phyloP scores from a whole-genome alignment of 2,113 vertebrate genomes.

The Castor canadensis region DNA sequence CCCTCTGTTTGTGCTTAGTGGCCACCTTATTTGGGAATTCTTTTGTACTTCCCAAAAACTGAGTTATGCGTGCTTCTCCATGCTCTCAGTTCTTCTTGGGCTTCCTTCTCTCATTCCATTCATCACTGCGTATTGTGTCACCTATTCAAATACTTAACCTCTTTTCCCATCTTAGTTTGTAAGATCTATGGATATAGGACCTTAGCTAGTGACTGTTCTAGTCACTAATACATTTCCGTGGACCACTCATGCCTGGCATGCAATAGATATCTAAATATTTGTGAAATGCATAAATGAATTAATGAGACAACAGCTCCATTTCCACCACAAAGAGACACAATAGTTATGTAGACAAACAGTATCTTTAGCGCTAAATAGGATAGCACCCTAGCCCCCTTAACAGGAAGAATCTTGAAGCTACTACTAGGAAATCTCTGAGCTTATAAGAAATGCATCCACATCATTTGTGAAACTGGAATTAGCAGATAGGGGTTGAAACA shows the following conservation, averaged over 20 bases:
- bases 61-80: not conserved
- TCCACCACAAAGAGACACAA: not conserved
- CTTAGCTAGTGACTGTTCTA: not conserved
- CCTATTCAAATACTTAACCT: not conserved
- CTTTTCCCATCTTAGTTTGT: not conserved
- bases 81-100: not conserved
- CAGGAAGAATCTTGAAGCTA: not conserved
- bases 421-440: not conserved
- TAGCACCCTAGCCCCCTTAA: not conserved
- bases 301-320: not conserved
- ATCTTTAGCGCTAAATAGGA: not conserved
- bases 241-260: not conserved
- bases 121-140: not conserved
- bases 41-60: not conserved
- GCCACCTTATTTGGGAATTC: not conserved
- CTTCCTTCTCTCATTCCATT: not conserved
- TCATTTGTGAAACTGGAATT: conserved; percentile 46
- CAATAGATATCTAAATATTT: not conserved
- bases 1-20: not conserved
- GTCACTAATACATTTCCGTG: not conserved
- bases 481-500: not conserved
- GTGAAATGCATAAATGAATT: not conserved
- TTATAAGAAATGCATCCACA: not conserved
- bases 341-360: not conserved
- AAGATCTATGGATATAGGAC: not conserved